These are phyloP conservation scores for Hemithea aestivaria DNA, from an alignment of 2,888 invertebrate species.

Conservation along the genomic window DNA sequence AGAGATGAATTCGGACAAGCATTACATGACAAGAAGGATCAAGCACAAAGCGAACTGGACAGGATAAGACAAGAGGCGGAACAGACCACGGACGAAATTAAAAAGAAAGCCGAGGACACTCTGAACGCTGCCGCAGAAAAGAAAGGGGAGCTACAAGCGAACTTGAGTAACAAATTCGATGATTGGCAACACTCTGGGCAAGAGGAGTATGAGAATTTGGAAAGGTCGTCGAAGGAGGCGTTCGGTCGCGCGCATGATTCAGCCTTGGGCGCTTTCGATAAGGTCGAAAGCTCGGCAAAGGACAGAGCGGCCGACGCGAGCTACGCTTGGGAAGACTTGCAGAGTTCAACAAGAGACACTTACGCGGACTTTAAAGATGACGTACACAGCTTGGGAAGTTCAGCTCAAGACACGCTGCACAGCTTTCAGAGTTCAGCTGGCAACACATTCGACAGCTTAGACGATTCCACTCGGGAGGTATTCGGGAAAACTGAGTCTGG, in stretches of 20 bases:
- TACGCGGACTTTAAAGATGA: constrained; percentile 65
- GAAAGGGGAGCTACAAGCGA: constrained; percentile 48
- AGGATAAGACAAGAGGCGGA: constrained; percentile 69
- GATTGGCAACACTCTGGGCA: constrained; percentile 39
- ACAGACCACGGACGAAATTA: constrained; percentile 64
- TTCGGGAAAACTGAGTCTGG: constrained; percentile 46
- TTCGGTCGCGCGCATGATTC: constrained; percentile 64
- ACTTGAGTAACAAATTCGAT: constrained; percentile 41
- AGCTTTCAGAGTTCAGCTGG: constrained; percentile 74
- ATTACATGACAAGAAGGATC: constrained; percentile 48
- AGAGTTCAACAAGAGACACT: constrained; percentile 67
- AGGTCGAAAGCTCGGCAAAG: constrained; percentile 70
- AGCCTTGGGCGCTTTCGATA: constrained; percentile 70
- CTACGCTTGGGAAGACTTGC: constrained; percentile 65
- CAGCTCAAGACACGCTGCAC: constrained; percentile 66
- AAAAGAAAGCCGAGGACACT: constrained; percentile 61
- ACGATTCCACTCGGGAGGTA: constrained; percentile 61
- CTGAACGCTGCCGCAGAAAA: constrained; percentile 58
- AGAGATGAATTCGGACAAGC: constrained; percentile 41
- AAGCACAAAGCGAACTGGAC: constrained; percentile 54
- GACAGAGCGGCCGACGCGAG: constrained; percentile 60
- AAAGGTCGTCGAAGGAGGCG: constrained; percentile 56
- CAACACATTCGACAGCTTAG: constrained; percentile 70
- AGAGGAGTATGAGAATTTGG: constrained; percentile 48
- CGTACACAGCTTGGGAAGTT: constrained; percentile 59